phyloP scores from a whole-genome alignment of 1,140 invertebrate genomes.

The Anadara kagoshimensis region DNA sequence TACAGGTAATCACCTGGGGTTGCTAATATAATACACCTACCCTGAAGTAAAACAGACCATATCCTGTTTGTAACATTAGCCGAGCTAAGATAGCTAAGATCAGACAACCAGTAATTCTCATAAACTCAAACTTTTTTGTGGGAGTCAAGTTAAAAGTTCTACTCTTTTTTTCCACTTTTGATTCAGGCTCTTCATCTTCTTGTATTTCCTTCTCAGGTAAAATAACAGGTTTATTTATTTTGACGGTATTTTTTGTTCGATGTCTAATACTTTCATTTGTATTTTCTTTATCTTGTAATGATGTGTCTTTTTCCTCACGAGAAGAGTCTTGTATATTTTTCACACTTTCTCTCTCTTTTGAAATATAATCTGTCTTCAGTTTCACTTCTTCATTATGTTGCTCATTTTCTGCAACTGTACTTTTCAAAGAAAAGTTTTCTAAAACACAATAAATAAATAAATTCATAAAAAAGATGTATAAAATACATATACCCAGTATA shows the following conservation, averaged over 20 bases:
- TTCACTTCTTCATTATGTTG: no score
- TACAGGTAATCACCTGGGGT: no score
- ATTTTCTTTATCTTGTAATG: no score
- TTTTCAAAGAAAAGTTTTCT: no score
- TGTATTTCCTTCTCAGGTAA: not conserved
- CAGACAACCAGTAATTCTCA: slow-evolving; percentile 5
- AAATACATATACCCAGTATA: no score
- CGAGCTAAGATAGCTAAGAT: not conserved
- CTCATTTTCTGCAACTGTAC: no score
- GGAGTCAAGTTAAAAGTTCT: not conserved
- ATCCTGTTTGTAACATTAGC: not conserved
- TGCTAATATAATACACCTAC: not conserved
- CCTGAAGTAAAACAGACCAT: slow-evolving; percentile 13
- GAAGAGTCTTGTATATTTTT: no score
- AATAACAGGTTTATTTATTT: slow-evolving; percentile 3
- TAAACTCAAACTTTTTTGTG: not conserved
- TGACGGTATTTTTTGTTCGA: slow-evolving; percentile 8
- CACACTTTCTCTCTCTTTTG: no score
- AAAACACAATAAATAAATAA: no score
- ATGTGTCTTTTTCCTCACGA: no score
- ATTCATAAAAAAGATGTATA: no score
- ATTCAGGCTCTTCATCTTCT: not conserved
- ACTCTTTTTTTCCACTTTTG: not conserved
- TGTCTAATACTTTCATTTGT: slow-evolving; percentile 2
- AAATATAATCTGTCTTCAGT: no score